Evolutionary conservation across 2,888 invertebrate species (phyloP).

Genomic region (Machimus rusticus): DNA sequence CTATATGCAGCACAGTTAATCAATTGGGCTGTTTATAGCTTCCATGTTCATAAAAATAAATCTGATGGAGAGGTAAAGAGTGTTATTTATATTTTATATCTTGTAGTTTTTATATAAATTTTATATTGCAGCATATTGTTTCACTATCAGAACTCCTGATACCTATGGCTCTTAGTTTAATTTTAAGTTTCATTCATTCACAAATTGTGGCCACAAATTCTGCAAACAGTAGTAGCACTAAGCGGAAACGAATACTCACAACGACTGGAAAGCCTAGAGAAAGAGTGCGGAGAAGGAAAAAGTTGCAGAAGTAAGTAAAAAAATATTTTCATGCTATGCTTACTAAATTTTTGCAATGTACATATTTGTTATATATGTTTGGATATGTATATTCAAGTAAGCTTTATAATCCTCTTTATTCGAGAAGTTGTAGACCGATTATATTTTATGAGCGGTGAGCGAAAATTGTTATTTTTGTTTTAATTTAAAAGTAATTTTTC

Average conservation of each 20-base stretch:
- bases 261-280: conserved; percentile 54
- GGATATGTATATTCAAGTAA: too few relatives aligned
- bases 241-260: conserved; percentile 57
- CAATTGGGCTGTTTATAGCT: conserved; percentile 62
- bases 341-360: not conserved
- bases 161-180: conserved; percentile 76
- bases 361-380: not conserved
- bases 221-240: conserved; percentile 54
- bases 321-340: not conserved
- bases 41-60: conserved; percentile 56
- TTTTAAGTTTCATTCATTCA: conserved; percentile 79
- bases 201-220: conserved; percentile 78
- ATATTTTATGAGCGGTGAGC: too few relatives aligned
- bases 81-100: not conserved
- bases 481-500: too few relatives aligned
- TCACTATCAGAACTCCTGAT: conserved; percentile 74
- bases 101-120: conserved; percentile 6
- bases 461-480: too few relatives aligned
- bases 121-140: conserved; percentile 64
- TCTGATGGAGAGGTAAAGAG: conserved; percentile 48
- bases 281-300: conserved; percentile 57
- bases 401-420: too few relatives aligned
- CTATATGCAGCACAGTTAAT: conserved; percentile 78
- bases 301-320: conserved; percentile 57
- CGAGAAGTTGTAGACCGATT: too few relatives aligned